Percentiles rank a stretch among this genome's conserved stretches.
Conservation (phyloP, 2,113 vertebrate genomes). For the Cyprinodon tularosa region DNA sequence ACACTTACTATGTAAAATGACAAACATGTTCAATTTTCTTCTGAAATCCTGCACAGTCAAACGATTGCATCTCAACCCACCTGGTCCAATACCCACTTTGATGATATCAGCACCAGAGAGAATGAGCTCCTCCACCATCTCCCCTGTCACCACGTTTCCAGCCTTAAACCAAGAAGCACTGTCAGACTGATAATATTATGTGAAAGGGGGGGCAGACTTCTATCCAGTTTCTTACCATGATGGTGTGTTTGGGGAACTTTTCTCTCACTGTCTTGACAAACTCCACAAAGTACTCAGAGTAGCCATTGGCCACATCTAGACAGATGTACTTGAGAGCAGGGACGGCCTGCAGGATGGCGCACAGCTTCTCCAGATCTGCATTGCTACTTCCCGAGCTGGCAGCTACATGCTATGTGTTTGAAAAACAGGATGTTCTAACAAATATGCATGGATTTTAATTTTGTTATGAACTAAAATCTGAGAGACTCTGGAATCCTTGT, state of each 20-base stretch:
- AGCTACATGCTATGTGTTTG: slow-evolving; percentile 85
- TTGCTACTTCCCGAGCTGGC: slow-evolving; percentile 92
- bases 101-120: slow-evolving; percentile 97
- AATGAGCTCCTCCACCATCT: slow-evolving; percentile 99
- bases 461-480: neutral
- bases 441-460: neutral
- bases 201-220: neutral
- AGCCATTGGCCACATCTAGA: slow-evolving; percentile 97
- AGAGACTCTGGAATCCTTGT: neutral
- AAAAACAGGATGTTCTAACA: neutral
- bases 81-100: slow-evolving; percentile 98
- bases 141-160: slow-evolving; percentile 97
- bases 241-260: slow-evolving; percentile 93
- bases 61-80: slow-evolving; percentile 61
- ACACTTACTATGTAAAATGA: neutral
- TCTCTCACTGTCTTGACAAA: slow-evolving; percentile 92
- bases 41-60: neutral
- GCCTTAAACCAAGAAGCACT: slow-evolving; percentile 77
- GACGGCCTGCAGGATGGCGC: slow-evolving; percentile 85
- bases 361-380: slow-evolving; percentile 90
- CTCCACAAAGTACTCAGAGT: slow-evolving; percentile 97
- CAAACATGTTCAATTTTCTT: neutral
- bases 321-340: slow-evolving; percentile 93
- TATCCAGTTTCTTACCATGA: slow-evolving; percentile 87
- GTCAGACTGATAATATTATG: neutral